Evolutionary conservation across 2,888 invertebrate species (phyloP), one percentile per base, ranked within the genome.

Genomic region (Brassicogethes aeneus): DNA sequence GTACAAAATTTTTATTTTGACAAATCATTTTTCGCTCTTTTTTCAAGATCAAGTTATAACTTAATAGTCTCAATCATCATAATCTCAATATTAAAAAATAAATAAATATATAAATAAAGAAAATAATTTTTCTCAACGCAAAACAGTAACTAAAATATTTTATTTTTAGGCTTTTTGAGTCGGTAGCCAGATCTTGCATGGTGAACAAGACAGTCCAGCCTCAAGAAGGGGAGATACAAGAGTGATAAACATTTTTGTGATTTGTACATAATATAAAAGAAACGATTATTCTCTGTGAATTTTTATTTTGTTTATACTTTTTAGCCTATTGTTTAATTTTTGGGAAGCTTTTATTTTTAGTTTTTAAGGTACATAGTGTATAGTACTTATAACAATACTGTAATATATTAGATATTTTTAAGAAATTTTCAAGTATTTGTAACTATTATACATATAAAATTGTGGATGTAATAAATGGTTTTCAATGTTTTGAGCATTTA

Each of bases 111-210:
- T n/a, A n/a, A n/a, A n/a, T n/a, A n/a, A n/a, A n/a, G n/a, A n/a
- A n/a, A n/a, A n/a, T n/a, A n/a, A n/a, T n/a, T n/a, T n/a, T n/a
- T n/a, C n/a, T n/a, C n/a, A n/a, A n/a, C n/a, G n/a, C n/a, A n/a
- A n/a, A 23, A 23, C 23, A 23, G 23, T 23, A 23, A 23, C 5
- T 23, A 7, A 23, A n/a, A n/a, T n/a, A 23, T 50, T 50, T 53
- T 56, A 45, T 48, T 71, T 70, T 34, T 67, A 93, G 93, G 64
- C 75, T 96, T 60, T 94, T 95, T 68, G 94, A 95, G 63, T 94
- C 93, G 2, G 95, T 96, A 50, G 96, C 96, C 15, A 80, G 92
- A 47, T 95, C 95, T 1, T 96, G 95, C 70, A 90, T 93, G 80
- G 85, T 85, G 31, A 89, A 88, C 68, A 79, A 85, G 55, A 51